These are phyloP conservation scores for Orchestes rusci DNA, from an alignment of 2,888 invertebrate species.

Conservation along the genomic window DNA sequence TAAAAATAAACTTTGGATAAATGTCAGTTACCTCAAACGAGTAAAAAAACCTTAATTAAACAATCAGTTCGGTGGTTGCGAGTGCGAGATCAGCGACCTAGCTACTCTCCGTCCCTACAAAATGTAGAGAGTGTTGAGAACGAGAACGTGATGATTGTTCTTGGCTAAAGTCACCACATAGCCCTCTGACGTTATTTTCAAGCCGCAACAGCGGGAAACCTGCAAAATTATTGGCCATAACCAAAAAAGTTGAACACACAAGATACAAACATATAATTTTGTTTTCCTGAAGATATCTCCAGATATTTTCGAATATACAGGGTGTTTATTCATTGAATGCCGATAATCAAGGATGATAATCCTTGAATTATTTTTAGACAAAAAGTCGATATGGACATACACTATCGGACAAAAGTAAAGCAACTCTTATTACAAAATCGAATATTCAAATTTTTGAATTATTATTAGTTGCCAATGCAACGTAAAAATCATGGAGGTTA, in stretches of 20 bases:
- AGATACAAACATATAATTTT: neutral
- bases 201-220: slow-evolving; percentile 96
- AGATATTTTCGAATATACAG: too few relatives aligned
- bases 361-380: too few relatives aligned
- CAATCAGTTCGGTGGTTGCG: slow-evolving; percentile 43
- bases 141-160: slow-evolving; percentile 97
- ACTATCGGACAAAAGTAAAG: too few relatives aligned
- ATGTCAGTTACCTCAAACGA: slow-evolving; percentile 27
- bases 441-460: too few relatives aligned
- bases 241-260: slow-evolving; percentile 10
- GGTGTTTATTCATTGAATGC: too few relatives aligned
- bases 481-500: too few relatives aligned
- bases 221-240: too few relatives aligned
- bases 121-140: slow-evolving; percentile 89
- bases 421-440: too few relatives aligned
- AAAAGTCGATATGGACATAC: too few relatives aligned
- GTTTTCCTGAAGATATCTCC: too few relatives aligned
- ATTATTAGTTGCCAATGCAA: too few relatives aligned
- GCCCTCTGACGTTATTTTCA: slow-evolving; percentile 95
- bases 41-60: slow-evolving; percentile 29
- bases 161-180: slow-evolving; percentile 95
- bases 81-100: slow-evolving; percentile 40
- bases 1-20: slow-evolving; percentile 29
- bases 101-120: slow-evolving; percentile 55
- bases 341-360: too few relatives aligned